Base-by-base conservation (phyloP, 2,888 invertebrate species). In the Drosophila barbarae region DNA sequence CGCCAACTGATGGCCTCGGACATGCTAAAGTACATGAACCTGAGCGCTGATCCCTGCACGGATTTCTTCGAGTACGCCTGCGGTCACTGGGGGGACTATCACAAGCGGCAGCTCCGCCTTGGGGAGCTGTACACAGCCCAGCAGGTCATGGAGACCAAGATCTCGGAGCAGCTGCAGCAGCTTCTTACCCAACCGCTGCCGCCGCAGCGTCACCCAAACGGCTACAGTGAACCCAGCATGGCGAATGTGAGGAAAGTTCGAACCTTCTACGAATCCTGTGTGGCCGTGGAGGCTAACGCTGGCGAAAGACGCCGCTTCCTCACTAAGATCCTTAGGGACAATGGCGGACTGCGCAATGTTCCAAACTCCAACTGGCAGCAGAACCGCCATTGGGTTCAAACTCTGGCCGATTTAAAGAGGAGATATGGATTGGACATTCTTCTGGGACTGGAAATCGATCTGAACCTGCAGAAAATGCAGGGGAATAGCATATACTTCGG, bases 11-110 rank as follows among this genome's bases (percentile, higher is more conserved):
- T 81, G 50, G 49, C 82, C 7, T 39, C 42, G 13, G 72, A 84
- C 6, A 73, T 83, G 26, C 46, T 42, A 3, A 74, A 76, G 46
- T 88, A 84, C 46, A 85, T 88, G 81, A 85, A 89, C 39, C 56
- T 73, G 4, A 74, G 69, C 13, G 69, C 71, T 1, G 87, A 88
- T 77, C 88, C 87, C 10, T 88, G 88, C 49, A 63, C 50, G 15
- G 86, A 89, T 61, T 89, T 88, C 64, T 89, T 85, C 49, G 84
- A 86, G 21, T 88, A 78, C 38, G 86, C 88, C 36, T 88, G 88
- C 39, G 88, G 89, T 28, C 86, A 84, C 32, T 88, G 89, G 89
- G 51, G 68, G 2, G 36, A 60, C 2, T 57, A 73, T 44, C 80
- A 86, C 42, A 66, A 51, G 2, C 72, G 66, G 1, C 70, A 58